Evolutionary conservation across 2,888 invertebrate species (phyloP).

Genomic region (Tipula confusa): DNA sequence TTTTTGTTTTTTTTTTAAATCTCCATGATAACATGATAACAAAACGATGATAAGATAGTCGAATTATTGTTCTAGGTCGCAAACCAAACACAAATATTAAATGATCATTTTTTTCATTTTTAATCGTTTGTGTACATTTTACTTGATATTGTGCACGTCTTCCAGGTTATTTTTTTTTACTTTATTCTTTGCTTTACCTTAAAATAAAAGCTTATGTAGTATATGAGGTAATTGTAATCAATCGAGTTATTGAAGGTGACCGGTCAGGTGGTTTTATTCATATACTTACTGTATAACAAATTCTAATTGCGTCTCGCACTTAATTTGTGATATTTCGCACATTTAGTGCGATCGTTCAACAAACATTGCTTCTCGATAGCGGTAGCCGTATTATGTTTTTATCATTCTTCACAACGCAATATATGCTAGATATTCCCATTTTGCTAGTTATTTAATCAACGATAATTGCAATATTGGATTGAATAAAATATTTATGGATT

Average conservation of each 20-base stretch:
- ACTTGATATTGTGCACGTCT: neutral
- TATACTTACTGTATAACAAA: no score
- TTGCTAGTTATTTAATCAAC: neutral
- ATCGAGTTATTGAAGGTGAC: neutral
- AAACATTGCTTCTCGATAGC: neutral
- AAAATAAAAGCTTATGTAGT: neutral
- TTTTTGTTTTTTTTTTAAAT: no score
- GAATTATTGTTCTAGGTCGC: neutral
- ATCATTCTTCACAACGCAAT: neutral
- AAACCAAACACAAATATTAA: neutral
- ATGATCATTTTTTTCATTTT: neutral
- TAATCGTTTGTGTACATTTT: neutral
- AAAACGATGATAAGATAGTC: neutral
- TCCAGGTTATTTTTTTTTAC: neutral
- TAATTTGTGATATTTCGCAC: neutral
- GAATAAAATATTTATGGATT: neutral
- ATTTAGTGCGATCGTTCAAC: neutral
- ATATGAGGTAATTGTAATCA: neutral
- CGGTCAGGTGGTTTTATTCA: neutral
- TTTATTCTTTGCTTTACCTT: neutral
- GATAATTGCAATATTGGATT: neutral
- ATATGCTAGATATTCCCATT: neutral
- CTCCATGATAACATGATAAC: no score
- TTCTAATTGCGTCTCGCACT: neutral
- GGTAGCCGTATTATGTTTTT: neutral